Conservation (phyloP, 2,797 vertebrate genomes). For the Anabacerthia variegaticeps region DNA sequence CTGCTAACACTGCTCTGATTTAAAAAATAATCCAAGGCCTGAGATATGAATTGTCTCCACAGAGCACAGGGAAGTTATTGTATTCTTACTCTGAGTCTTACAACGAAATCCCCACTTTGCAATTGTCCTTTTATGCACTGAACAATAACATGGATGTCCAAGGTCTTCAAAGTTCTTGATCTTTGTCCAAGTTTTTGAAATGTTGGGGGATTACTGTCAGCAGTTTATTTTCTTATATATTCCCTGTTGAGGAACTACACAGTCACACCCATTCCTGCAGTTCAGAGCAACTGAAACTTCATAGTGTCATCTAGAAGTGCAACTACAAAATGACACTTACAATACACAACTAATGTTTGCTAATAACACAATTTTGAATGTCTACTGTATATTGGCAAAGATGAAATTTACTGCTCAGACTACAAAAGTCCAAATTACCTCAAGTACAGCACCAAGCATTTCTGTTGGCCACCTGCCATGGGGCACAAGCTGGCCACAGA, state of each 20-base stretch:
- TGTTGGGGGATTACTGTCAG: neutral
- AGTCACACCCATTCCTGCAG: neutral
- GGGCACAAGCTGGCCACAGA: neutral
- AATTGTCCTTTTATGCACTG: neutral
- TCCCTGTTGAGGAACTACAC: neutral
- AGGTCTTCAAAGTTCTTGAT: neutral
- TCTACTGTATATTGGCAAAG: neutral
- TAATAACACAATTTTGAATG: neutral
- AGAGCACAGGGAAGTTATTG: neutral
- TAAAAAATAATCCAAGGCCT: neutral
- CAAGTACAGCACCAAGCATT: neutral
- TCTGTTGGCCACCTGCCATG: neutral
- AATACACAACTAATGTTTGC: neutral
- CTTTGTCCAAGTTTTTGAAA: neutral
- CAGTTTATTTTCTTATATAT: neutral
- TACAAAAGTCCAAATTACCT: neutral
- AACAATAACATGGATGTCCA: neutral
- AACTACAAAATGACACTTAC: neutral
- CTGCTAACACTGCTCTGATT: neutral
- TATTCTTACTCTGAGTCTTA: neutral
- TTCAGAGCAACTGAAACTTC: neutral
- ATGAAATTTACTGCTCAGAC: neutral
- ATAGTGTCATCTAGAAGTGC: neutral
- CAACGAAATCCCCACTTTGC: neutral
- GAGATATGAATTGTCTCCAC: neutral